phyloP scores from a whole-genome alignment of 2,888 invertebrate genomes.

The Epinotia brunnichana region DNA sequence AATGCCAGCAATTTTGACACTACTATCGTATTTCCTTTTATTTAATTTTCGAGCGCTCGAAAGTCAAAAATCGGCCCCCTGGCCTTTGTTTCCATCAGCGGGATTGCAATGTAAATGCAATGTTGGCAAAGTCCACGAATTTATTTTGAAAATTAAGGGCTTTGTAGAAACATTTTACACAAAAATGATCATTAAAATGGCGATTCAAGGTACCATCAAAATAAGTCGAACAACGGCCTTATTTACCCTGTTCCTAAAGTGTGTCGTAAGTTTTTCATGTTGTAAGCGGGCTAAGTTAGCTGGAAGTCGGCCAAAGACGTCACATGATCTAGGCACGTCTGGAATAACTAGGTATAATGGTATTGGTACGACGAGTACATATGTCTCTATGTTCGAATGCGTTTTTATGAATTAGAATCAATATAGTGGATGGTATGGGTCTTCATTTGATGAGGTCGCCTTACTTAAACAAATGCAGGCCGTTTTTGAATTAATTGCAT shows the following conservation, averaged over 20 bases:
- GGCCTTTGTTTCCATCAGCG: too few relatives aligned
- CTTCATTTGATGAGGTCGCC: background rate
- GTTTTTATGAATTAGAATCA: background rate
- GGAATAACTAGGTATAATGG: background rate
- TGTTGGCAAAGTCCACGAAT: too few relatives aligned
- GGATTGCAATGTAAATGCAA: too few relatives aligned
- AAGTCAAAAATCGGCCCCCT: too few relatives aligned
- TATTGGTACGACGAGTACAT: too few relatives aligned
- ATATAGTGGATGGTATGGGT: background rate
- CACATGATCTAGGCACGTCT: constrained; percentile 10
- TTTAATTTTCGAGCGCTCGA: too few relatives aligned
- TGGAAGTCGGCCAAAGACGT: constrained; percentile 38
- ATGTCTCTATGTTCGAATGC: background rate
- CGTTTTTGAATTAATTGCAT: background rate
- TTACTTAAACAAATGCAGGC: too few relatives aligned
- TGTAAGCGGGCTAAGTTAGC: constrained; percentile 28
- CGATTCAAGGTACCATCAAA: background rate
- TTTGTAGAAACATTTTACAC: too few relatives aligned
- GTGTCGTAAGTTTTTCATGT: constrained; percentile 12
- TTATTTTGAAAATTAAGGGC: too few relatives aligned
- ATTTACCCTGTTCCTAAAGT: background rate
- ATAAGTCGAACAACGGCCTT: background rate
- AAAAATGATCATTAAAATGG: too few relatives aligned
- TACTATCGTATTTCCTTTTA: too few relatives aligned
- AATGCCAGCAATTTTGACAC: too few relatives aligned